A percentile compares a stretch with the other conserved stretches of the same genome.
These are phyloP conservation scores for Lasioglossum pauxillum DNA, from an alignment of 2,888 invertebrate species.

Conservation along the genomic window DNA sequence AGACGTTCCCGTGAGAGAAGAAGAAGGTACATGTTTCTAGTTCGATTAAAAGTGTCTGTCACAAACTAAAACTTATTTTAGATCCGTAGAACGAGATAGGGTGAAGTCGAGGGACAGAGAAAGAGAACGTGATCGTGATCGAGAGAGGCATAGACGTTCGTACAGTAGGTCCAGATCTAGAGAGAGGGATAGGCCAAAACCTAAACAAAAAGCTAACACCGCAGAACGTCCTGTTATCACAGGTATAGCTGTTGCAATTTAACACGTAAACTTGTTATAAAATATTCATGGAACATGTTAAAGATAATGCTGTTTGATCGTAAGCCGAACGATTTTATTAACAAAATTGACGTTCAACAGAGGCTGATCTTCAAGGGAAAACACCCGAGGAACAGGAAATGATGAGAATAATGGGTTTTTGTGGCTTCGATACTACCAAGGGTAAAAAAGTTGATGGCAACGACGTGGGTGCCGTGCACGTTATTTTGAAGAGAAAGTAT, in stretches of 20 bases:
- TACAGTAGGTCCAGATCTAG: constrained; percentile 84
- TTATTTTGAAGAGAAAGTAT: constrained; percentile 97
- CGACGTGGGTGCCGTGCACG: constrained; percentile 97
- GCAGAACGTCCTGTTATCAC: constrained; percentile 83
- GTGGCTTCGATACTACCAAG: constrained; percentile 97
- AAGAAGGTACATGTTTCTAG: constrained; percentile 76
- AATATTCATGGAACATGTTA: too few relatives aligned
- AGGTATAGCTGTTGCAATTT: constrained; percentile 70
- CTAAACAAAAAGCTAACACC: constrained; percentile 80
- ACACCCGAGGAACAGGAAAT: constrained; percentile 96
- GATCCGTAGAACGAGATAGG: constrained; percentile 79
- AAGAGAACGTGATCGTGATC: constrained; percentile 84
- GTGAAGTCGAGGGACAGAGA: constrained; percentile 83
- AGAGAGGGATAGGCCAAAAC: constrained; percentile 84
- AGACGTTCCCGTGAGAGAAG: constrained; percentile 83
- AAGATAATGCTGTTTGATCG: not conserved
- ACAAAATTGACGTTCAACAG: constrained; percentile 83
- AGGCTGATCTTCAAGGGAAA: constrained; percentile 95
- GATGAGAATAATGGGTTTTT: constrained; percentile 98
- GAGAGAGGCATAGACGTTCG: constrained; percentile 85
- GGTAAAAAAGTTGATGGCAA: constrained; percentile 98
- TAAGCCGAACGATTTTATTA: not conserved
- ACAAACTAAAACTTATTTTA: constrained; percentile 45
- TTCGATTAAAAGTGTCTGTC: not conserved
- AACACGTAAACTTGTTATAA: too few relatives aligned